These are phyloP conservation scores for Euplagia quadripunctaria DNA, from an alignment of 2,888 invertebrate genomes.

Conservation along the genomic window DNA sequence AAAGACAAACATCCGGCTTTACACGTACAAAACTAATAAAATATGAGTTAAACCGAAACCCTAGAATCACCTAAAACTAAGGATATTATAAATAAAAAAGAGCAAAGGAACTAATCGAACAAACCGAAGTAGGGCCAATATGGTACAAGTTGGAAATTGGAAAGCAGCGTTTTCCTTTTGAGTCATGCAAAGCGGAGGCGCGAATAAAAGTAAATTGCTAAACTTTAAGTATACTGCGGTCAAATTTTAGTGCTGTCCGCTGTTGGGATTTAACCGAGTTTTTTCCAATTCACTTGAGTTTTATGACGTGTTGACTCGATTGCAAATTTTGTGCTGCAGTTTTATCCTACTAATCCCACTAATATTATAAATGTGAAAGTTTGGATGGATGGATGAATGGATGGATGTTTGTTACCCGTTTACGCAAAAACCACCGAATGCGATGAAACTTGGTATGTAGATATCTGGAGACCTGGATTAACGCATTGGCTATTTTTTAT, in stretches of 20 bases:
- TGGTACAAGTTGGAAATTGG: conserved; percentile 80
- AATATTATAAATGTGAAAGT: too few relatives aligned
- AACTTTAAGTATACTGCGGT: conserved; percentile 72
- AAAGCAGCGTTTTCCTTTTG: conserved; percentile 67
- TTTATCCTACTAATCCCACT: background rate
- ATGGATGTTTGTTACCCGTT: too few relatives aligned
- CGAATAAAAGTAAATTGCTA: conserved; percentile 79
- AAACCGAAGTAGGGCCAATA: conserved; percentile 63
- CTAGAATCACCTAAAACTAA: conserved; percentile 19
- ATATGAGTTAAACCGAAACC: conserved; percentile 1
- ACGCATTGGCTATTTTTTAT: too few relatives aligned
- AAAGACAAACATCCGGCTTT: background rate
- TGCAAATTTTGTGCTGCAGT: background rate
- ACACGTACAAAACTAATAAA: background rate
- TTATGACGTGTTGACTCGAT: conserved; percentile 15
- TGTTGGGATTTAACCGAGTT: conserved; percentile 14
- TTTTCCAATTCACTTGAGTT: conserved; percentile 15
- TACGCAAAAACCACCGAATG: too few relatives aligned
- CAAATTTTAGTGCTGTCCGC: conserved; percentile 45
- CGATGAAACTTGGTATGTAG: too few relatives aligned
- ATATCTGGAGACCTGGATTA: too few relatives aligned
- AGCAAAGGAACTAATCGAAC: conserved; percentile 58
- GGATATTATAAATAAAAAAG: conserved; percentile 39
- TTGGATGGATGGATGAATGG: too few relatives aligned
- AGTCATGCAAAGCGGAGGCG: conserved; percentile 75